Evolutionary conservation across 1,140 invertebrate genomes (phyloP).

Genomic region (Bombus picipes): DNA sequence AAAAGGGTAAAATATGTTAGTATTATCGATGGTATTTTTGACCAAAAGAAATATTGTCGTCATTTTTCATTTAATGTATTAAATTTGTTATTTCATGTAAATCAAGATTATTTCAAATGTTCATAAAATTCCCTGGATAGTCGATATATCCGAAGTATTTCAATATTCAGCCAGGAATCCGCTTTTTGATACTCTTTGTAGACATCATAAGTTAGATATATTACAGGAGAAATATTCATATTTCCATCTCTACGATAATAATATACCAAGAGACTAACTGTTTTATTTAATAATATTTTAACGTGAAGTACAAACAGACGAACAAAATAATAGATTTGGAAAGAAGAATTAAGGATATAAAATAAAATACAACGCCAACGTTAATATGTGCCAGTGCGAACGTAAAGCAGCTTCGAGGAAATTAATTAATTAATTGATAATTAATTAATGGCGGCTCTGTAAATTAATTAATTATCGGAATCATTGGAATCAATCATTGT

Average conservation of each 20-base stretch:
- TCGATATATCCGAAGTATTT: background rate
- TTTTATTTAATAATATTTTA: too few species aligned
- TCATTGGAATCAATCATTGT: background rate
- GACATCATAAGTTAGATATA: background rate
- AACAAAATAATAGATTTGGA: background rate
- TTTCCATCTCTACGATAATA: background rate
- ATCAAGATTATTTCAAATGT: background rate
- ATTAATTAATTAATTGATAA: too few species aligned
- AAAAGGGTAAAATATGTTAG: background rate
- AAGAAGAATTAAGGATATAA: too few species aligned
- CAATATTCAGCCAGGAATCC: too few species aligned
- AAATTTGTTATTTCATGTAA: background rate
- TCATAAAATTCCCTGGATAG: background rate
- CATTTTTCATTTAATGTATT: background rate
- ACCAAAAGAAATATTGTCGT: background rate
- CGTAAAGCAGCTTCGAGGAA: too few species aligned
- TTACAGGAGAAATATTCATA: background rate
- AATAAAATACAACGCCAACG: too few species aligned
- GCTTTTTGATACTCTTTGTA: too few species aligned
- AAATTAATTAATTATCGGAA: too few species aligned
- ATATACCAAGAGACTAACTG: background rate
- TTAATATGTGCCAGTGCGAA: too few species aligned
- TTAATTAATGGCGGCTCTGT: too few species aligned
- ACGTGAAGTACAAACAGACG: too few species aligned
- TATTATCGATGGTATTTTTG: background rate